These are phyloP conservation scores for Pristionchus exspectatus DNA, from an alignment of 2,888 invertebrate genomes.

Conservation along the genomic window DNA sequence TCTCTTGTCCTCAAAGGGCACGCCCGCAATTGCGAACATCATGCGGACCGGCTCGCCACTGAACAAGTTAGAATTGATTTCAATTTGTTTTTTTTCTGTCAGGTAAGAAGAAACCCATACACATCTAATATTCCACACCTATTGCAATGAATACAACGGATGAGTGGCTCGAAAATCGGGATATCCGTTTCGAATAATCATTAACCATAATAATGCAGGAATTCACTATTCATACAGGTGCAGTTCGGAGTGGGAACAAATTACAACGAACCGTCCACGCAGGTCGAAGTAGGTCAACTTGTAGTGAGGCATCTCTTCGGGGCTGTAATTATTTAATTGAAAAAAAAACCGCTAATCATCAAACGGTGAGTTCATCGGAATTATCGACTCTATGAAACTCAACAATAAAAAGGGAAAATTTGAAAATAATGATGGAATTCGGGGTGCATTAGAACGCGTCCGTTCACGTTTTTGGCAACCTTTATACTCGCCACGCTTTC, in stretches of 20 bases:
- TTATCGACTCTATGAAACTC: neutral
- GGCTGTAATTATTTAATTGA: neutral
- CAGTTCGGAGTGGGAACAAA: too few species aligned
- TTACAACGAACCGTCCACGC: neutral
- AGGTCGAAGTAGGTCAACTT: conserved; percentile 28
- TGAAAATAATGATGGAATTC: neutral
- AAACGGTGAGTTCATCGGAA: too few species aligned
- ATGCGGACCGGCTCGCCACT: conserved; percentile 34
- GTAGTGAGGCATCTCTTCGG: neutral
- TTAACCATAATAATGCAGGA: too few species aligned
- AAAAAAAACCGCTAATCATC: neutral
- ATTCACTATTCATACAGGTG: too few species aligned
- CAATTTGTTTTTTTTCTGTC: neutral
- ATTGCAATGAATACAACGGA: too few species aligned
- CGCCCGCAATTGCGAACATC: conserved; percentile 16
- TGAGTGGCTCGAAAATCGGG: too few species aligned
- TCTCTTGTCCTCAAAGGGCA: neutral
- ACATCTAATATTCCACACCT: too few species aligned
- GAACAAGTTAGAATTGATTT: neutral
- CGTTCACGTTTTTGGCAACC: neutral
- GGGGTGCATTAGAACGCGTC: neutral
- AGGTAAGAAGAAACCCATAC: too few species aligned
- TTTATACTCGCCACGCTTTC: neutral
- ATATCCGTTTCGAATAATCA: too few species aligned
- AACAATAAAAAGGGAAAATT: neutral